Base-by-base conservation (phyloP, 2,888 invertebrate genomes). In the Cantharis nigra region DNA sequence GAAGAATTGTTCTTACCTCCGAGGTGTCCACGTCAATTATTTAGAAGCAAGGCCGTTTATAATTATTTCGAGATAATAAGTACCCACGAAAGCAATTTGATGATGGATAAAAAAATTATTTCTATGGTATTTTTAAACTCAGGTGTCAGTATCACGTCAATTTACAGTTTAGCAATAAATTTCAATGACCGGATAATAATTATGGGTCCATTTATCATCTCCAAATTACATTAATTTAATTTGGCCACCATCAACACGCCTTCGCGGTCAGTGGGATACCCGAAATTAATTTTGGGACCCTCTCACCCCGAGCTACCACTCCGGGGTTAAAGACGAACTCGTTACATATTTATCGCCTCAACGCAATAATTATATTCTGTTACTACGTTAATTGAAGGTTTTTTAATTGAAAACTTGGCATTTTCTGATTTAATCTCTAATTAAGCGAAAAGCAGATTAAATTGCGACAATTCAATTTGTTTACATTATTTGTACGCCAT, bases 21-120 rank as follows among this genome's bases (percentile, higher is more conserved):
- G 49, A 49, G 49, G 49, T 49, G 49, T 49, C n/a, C 49, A 9
- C 49, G 49, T 49, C 65, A 67, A 67, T 67, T 67, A 67, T 67
- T 67, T 67, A 67, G 65, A 67, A 67, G 65, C 65, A 67, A 67
- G 65, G 65, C 13, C 65, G 65, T 67, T 67, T 67, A 67, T 67
- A 67, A 67, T 67, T 67, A 67, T 67, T 67, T 67, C 11, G 65
- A 67, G 65, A 67, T 67, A 67, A 67, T 67, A 67, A 23, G 65
- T 67, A 67, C 65, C 65, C 18, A 67, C 18, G 65, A 67, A 67
- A 67, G 65, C 65, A 67, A 67, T 67, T 18, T 67, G 65, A 67
- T 13, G 65, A 67, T 18, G 20, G n/a, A 67, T 67, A 23, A 67
- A 67, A 67, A 65, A 67, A 18, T 13, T 20, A 2, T 67, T 67